Evolutionary conservation across 2,888 invertebrate genomes (phyloP), one percentile per base, ranked within the genome.

Genomic region (Conus canariensis): DNA sequence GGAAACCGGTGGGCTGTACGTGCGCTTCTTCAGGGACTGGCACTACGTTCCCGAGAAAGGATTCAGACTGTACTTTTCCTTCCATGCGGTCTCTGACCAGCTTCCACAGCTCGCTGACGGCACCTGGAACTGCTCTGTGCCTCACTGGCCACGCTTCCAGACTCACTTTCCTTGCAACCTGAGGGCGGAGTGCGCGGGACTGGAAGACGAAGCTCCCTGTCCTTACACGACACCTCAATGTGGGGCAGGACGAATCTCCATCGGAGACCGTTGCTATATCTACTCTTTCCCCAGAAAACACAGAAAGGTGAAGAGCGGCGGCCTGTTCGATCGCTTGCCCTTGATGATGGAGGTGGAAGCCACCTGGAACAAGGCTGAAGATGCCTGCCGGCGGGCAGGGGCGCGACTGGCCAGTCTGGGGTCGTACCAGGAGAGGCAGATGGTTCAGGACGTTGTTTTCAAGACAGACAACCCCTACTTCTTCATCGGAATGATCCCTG

Each of bases 141-240:
- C 87, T 16, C 5, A 74, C n/a, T 87, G 67, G 70, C 6, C 67
- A 7, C 25, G 64, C 8, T 87, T 87, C 45, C 0, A 22, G 45
- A 70, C 70, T 12, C 87, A 87, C n/a, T 87, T 87, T 45, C 70
- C 87, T 12, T 87, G 87, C 74, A 74, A 87, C 58, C 70, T 87
- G 56, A 14, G 22, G 22, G 70, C 74, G 9, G 56, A 87, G 10
- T 87, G 87, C 16, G n/a, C 25, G 22, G 58, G 70, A 0, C 10
- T 25, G 56, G 87, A 87, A 74, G 87, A 87, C 74, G 70, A 87
- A 12, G 74, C 12, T 14, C 22, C 14, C 45, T 87, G 87, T 56
- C 45, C 70, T 6, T 87, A 87, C 70, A 74, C 87, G 58, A 87
- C 22, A 10, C 14, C n/a, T 10, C 56, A 16, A 1, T 87, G 87